Evolutionary conservation across 1,140 invertebrate species (phyloP).

Genomic region (Sycophaga agraensis): DNA sequence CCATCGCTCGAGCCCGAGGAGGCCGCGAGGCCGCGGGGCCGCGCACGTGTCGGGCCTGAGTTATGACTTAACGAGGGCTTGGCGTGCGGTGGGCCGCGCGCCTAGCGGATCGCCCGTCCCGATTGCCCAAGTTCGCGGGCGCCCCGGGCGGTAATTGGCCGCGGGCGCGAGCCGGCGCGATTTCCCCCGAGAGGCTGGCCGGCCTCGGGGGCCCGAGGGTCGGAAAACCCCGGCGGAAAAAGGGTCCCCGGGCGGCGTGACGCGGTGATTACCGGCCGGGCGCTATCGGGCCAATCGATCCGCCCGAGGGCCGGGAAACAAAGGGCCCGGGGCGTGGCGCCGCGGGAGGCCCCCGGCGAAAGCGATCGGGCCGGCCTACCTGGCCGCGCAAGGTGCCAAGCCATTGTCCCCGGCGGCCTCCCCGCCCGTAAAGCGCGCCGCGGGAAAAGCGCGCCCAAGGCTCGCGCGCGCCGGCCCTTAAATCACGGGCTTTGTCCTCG

Average conservation of each 20-base stretch:
- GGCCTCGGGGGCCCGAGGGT: too few relatives aligned
- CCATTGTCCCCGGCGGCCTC: slow-evolving; percentile 36
- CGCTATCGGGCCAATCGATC: neutral
- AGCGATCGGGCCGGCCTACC: neutral
- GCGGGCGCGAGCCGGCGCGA: too few relatives aligned
- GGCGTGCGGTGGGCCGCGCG: slow-evolving; percentile 52
- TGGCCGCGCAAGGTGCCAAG: slow-evolving; percentile 40
- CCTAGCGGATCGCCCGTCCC: slow-evolving; percentile 39
- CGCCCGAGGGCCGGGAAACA: neutral
- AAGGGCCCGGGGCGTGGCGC: too few relatives aligned
- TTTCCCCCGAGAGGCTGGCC: too few relatives aligned
- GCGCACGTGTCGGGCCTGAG: slow-evolving; percentile 45
- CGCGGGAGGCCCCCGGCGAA: too few relatives aligned
- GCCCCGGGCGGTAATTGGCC: slow-evolving; percentile 34
- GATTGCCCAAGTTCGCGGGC: slow-evolving; percentile 46
- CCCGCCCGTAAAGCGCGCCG: too few relatives aligned
- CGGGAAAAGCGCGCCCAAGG: too few relatives aligned
- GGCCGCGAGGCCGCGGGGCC: slow-evolving; percentile 21
- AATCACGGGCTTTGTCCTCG: too few relatives aligned
- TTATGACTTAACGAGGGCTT: slow-evolving; percentile 59
- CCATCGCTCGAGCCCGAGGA: too few relatives aligned
- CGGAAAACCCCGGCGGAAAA: too few relatives aligned
- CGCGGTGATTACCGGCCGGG: neutral
- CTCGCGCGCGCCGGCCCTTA: too few relatives aligned
- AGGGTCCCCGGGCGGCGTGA: neutral